Evolutionary conservation across 2,113 vertebrate species (phyloP), one percentile per base, ranked within the genome.

Genomic region (Tupaia chinensis): DNA sequence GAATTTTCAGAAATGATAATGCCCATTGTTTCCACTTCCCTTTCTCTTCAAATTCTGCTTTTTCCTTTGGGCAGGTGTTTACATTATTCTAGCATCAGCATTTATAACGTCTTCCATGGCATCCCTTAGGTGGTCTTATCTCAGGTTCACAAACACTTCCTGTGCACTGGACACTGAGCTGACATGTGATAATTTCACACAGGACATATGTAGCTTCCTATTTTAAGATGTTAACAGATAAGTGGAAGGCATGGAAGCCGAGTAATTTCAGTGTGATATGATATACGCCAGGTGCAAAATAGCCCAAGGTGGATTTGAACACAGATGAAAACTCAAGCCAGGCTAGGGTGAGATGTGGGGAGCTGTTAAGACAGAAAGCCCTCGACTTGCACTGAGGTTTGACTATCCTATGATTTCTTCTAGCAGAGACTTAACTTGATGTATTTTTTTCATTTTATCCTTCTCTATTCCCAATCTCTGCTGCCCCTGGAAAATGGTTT

Each of bases 391-490:
- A 19, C 1, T 5, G 56, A 16, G 16, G 7, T 14, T 91, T 15
- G 0, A 1, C 13, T 22, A 1, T 27, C 0, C 9, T 1, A 77
- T 7, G 2, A 7, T 61, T 89, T 78, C 19, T 1, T 72, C 10
- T 0, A 5, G 5, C 14, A n/a, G 10, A 27, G 23, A 25, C 5
- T 34, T 23, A 27, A 32, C 12, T 3, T 60, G 12, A 72, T 29
- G 12, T 14, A 4, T 29, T 17, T 61, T 61, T 25, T 23, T 82
- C 9, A 12, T 1, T 58, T 63, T 0, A 20, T 15, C 7, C 29
- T 27, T 60, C 32, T 44, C 17, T 16, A 0, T 0, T 66, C 0
- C 32, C 7, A 44, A 44, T 44, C 44, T 44, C 44, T 44, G 44
- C 44, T 29, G 2, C 1, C 6, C 1, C 9, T 9, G 81, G 44